Evolutionary conservation across 2,888 invertebrate species (phyloP).

Genomic region (Ormyrus rosae): DNA sequence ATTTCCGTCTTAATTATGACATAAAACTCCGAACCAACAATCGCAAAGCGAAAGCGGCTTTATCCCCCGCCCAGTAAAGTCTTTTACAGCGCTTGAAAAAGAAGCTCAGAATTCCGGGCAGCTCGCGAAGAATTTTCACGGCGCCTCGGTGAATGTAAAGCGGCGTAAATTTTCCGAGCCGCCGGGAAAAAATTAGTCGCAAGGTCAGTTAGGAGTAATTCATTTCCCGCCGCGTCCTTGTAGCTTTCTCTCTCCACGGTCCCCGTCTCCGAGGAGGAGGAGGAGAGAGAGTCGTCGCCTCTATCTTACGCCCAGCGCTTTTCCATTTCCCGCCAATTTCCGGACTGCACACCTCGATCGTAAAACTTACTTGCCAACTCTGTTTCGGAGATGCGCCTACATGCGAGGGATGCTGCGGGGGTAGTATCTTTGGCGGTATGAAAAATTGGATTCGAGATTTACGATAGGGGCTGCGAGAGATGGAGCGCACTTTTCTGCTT

Average conservation of each 20-base stretch:
- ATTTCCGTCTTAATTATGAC: too few species aligned
- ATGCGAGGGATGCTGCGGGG: too few species aligned
- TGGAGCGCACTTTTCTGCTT: too few species aligned
- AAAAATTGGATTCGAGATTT: too few species aligned
- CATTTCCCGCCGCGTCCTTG: neutral
- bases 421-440: too few species aligned
- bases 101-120: too few species aligned
- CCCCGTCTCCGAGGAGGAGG: neutral
- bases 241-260: neutral
- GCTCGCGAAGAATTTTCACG: neutral
- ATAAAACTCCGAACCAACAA: too few species aligned
- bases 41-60: too few species aligned
- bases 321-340: conserved; percentile 70
- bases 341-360: conserved; percentile 60
- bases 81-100: too few species aligned
- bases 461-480: too few species aligned
- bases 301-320: conserved; percentile 50
- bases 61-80: too few species aligned
- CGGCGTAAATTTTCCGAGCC: neutral
- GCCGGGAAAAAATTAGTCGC: conserved; percentile 23
- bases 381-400: neutral
- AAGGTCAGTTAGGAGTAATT: conserved; percentile 22
- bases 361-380: conserved; percentile 53
- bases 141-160: neutral
- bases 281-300: neutral